Base-by-base conservation (phyloP, 2,113 vertebrate genomes). In the Chionis minor region DNA sequence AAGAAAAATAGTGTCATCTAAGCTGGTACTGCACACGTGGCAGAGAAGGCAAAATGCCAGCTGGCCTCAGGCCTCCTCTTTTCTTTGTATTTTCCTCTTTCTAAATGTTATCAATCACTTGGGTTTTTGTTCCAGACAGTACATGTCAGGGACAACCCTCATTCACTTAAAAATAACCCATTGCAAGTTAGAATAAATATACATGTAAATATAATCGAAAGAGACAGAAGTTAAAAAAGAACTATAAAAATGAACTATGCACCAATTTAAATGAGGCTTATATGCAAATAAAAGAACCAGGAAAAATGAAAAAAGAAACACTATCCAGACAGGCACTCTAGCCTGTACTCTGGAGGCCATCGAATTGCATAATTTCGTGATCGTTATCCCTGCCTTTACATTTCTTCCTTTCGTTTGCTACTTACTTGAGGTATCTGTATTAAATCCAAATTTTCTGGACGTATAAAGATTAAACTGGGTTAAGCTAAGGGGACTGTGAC, bases 21-120 rank as follows among this genome's bases (percentile, higher is more conserved):
- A 88, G 69, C 66, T 87, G 66, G 92, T 86, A 94, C 52, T 51
- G 71, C 92, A 90, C 74, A 82, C n/a, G 88, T 58, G 86, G 78
- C 45, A 84, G 58, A 82, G 70, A 21, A 81, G 88, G 80, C 80
- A 94, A 74, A 69, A 54, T 66, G 89, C 91, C 91, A 97, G 61
- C 54, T 94, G 79, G 84, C 70, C 70, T 86, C 69, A 88, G 78
- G 67, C 70, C 49, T 86, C 44, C 49, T 92, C 75, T 80, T 70
- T 58, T 33, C 49, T 94, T 86, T 70, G 66, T 63, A n/a, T 91
- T 88, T 92, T 91, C 67, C 51, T 81, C 51, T 74, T 92, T 90
- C 49, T 86, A 81, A 91, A 63, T 0, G 0, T 32, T 90, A 74
- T 51, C 90, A 79, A 49, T 65, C 62, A 74, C 55, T 52, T 88